Conservation (phyloP, 2,888 invertebrate species). For the Andrena haemorrhoa region DNA sequence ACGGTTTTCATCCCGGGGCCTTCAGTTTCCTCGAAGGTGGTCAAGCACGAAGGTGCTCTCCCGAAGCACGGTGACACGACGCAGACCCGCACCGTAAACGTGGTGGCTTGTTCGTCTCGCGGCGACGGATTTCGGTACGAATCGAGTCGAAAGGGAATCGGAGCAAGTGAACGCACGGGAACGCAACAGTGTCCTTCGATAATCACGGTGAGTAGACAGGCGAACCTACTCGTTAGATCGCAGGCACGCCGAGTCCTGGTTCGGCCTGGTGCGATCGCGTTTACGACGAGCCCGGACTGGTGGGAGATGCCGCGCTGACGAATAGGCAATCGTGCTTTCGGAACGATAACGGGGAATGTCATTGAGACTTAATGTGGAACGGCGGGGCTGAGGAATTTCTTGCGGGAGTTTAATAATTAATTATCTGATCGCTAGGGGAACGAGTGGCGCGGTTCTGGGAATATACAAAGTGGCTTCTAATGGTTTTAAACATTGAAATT, state of each 20-base stretch:
- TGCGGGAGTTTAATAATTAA: too few species aligned
- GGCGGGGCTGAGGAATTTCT: too few species aligned
- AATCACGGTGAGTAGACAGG: slow-evolving; percentile 30
- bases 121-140: neutral
- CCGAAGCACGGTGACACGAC: neutral
- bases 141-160: neutral
- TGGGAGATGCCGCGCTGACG: too few species aligned
- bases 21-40: slow-evolving; percentile 70
- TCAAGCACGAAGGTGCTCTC: slow-evolving; percentile 38
- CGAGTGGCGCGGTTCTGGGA: too few species aligned
- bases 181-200: neutral
- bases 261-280: neutral
- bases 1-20: slow-evolving; percentile 58
- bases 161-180: neutral
- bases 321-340: too few species aligned
- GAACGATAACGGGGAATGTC: too few species aligned
- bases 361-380: too few species aligned
- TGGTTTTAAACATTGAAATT: too few species aligned
- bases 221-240: neutral
- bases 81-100: neutral
- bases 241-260: neutral
- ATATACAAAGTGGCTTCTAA: too few species aligned
- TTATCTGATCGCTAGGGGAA: too few species aligned
- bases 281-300: too few species aligned
- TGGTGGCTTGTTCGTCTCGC: neutral